These are phyloP conservation scores for Hyppa rectilinea DNA, from an alignment of 2,888 invertebrate genomes.

Conservation along the genomic window DNA sequence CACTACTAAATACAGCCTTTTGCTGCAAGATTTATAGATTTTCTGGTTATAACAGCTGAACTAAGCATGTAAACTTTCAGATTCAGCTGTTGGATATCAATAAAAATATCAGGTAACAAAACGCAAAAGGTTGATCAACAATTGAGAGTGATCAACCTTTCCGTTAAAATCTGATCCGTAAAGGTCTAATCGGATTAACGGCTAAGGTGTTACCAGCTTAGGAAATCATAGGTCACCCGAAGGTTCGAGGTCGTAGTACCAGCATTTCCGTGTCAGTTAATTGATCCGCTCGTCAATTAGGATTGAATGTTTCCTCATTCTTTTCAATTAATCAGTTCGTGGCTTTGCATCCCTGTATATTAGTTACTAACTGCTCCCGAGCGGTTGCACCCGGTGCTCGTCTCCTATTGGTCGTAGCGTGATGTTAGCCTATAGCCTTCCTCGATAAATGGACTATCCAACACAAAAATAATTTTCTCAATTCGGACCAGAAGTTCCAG, in stretches of 20 bases:
- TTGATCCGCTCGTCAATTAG: slow-evolving; percentile 24
- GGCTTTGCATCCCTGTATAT: not conserved
- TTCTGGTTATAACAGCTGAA: not conserved
- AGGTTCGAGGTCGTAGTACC: slow-evolving; percentile 25
- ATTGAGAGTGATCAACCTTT: not conserved
- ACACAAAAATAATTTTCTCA: too few species aligned
- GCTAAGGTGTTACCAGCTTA: slow-evolving; percentile 12
- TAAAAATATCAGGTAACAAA: not conserved
- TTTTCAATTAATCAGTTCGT: not conserved
- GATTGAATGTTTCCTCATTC: slow-evolving; percentile 4
- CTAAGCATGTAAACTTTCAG: not conserved
- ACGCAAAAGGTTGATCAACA: not conserved
- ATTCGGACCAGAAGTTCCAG: too few species aligned
- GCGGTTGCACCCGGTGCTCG: too few species aligned
- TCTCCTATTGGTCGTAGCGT: too few species aligned
- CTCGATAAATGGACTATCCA: too few species aligned
- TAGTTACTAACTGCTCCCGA: too few species aligned
- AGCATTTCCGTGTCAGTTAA: slow-evolving; percentile 26
- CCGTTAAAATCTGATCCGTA: not conserved
- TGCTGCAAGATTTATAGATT: not conserved
- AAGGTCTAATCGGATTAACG: slow-evolving; percentile 9
- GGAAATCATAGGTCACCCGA: slow-evolving; percentile 6
- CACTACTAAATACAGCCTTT: not conserved
- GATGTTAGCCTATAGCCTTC: too few species aligned
- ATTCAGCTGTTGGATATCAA: too few species aligned